Evolutionary conservation across 1,140 invertebrate species (phyloP).

Genomic region (Spodoptera litura): DNA sequence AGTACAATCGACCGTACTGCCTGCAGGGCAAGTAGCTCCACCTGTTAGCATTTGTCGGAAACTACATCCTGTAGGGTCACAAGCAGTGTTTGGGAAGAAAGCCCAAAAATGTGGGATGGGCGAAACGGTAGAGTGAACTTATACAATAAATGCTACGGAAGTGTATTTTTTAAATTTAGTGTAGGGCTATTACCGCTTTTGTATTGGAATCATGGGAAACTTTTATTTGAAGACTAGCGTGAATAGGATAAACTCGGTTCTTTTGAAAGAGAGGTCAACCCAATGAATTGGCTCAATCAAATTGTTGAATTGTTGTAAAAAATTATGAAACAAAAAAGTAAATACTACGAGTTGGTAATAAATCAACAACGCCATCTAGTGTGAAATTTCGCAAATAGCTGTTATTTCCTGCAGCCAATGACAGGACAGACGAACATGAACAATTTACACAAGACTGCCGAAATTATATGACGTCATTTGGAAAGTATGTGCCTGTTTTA

Average conservation of each 20-base stretch:
- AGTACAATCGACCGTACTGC: constrained; percentile 63
- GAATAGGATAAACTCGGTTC: constrained; percentile 3
- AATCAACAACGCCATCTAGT: constrained; percentile 56
- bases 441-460: constrained; percentile 54
- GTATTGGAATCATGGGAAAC: constrained; percentile 54
- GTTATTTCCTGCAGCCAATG: constrained; percentile 10
- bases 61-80: constrained; percentile 80
- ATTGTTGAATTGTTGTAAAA: neutral
- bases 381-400: neutral
- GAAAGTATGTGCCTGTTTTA: constrained; percentile 75
- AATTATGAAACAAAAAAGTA: neutral
- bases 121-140: constrained; percentile 71
- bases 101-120: constrained; percentile 77
- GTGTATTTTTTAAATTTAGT: constrained; percentile 54
- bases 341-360: neutral
- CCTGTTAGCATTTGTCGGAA: constrained; percentile 73
- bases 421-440: constrained; percentile 40
- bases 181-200: constrained; percentile 55
- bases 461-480: constrained; percentile 79
- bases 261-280: neutral
- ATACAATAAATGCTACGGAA: constrained; percentile 74
- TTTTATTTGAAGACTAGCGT: neutral
- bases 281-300: neutral
- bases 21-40: constrained; percentile 76
- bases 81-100: constrained; percentile 67